A percentile compares a stretch with the other conserved stretches of the same genome.
Evolutionary conservation across 30 jellyfish, hydroid and myxozoan species (phyloP).

Genomic region (Rhopilema esculentum): DNA sequence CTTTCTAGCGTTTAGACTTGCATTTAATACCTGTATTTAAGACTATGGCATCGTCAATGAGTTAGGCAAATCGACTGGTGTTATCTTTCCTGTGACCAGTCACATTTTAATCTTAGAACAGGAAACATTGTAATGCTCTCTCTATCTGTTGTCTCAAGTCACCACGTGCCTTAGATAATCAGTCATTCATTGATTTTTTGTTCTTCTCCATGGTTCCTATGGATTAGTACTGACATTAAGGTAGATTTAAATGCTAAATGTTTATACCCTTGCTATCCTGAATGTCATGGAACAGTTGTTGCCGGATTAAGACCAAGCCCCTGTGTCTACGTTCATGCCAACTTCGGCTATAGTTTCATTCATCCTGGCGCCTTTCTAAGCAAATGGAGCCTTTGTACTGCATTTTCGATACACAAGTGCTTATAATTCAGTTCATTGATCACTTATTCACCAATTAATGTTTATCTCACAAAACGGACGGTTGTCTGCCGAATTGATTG

Average conservation of each 20-base stretch:
- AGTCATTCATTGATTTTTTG: slow-evolving; percentile 20
- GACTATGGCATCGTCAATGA: background rate
- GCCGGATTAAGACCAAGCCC: slow-evolving; percentile 25
- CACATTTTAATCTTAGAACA: background rate
- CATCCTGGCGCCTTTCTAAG: slow-evolving; percentile 19
- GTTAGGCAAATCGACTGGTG: background rate
- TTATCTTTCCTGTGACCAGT: background rate
- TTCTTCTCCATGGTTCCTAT: background rate
- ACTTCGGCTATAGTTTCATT: background rate
- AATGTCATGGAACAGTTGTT: slow-evolving; percentile 7
- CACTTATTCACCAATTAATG: background rate
- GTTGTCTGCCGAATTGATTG: background rate
- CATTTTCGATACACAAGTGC: background rate
- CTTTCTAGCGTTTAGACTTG: background rate
- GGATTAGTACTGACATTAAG: slow-evolving; percentile 6
- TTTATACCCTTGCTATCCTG: slow-evolving; percentile 29
- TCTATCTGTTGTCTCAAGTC: background rate
- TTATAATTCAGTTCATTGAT: background rate
- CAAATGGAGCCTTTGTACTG: background rate
- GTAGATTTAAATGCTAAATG: slow-evolving; percentile 13
- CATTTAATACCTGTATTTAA: background rate
- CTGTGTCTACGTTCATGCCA: slow-evolving; percentile 7
- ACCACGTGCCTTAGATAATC: slow-evolving; percentile 2
- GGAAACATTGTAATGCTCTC: background rate
- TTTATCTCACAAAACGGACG: background rate